Percentiles rank a stretch among this genome's conserved stretches.
phyloP scores from a whole-genome alignment of 2,888 invertebrate species.

The Caenorhabditis auriculariae region DNA sequence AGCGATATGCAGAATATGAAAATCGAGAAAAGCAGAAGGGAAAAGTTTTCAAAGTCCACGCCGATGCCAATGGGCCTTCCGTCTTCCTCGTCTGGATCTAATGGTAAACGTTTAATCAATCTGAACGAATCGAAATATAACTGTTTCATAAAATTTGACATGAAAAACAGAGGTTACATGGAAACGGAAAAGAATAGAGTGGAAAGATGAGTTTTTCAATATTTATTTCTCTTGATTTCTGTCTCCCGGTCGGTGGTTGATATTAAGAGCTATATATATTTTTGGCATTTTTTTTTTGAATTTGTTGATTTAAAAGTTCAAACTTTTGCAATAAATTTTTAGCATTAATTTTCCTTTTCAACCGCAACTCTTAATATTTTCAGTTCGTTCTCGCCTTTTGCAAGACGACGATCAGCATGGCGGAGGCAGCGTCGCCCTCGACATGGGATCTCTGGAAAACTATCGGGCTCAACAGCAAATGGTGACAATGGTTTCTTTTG shows the following conservation, averaged over 20 bases:
- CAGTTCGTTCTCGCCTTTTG: slow-evolving; percentile 68
- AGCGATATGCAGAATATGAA: slow-evolving; percentile 76
- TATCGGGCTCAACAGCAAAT: slow-evolving; percentile 39
- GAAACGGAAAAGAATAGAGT: too few relatives aligned
- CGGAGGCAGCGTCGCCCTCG: slow-evolving; percentile 76
- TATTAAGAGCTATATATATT: too few relatives aligned
- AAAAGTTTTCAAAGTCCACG: slow-evolving; percentile 73
- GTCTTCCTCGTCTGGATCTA: slow-evolving; percentile 64
- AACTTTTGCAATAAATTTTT: slow-evolving; percentile 1
- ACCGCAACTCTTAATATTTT: slow-evolving; percentile 21
- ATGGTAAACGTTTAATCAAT: slow-evolving; percentile 48
- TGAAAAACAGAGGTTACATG: too few relatives aligned
- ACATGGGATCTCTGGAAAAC: slow-evolving; percentile 73
- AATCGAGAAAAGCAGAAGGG: slow-evolving; percentile 87
- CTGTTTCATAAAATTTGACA: background rate
- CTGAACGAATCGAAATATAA: background rate
- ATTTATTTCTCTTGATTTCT: too few relatives aligned
- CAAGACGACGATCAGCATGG: slow-evolving; percentile 65
- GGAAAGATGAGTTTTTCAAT: too few relatives aligned
- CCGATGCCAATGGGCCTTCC: slow-evolving; percentile 63
- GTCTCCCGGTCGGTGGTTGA: too few relatives aligned
- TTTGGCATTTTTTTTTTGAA: too few relatives aligned
- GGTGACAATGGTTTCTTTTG: slow-evolving; percentile 3
- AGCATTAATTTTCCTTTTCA: background rate
- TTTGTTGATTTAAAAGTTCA: too few relatives aligned